A percentile compares a stretch with the other conserved stretches of the same genome.
These are phyloP conservation scores for Gasteruption jaculator DNA, from an alignment of 2,888 invertebrate genomes.

Conservation along the genomic window DNA sequence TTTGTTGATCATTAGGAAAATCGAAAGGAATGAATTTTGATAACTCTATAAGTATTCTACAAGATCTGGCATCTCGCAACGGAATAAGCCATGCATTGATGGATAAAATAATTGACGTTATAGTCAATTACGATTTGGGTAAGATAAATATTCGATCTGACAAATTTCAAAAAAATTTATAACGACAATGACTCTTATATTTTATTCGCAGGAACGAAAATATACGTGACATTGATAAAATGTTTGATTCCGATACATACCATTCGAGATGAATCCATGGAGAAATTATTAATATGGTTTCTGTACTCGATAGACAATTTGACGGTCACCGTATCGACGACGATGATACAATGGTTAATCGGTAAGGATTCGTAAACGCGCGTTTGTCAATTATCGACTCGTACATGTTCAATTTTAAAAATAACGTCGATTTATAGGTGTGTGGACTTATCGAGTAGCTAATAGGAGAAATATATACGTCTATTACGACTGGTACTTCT, in stretches of 20 bases:
- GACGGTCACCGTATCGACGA: slow-evolving; percentile 30
- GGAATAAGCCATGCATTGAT: no score
- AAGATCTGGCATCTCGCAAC: no score
- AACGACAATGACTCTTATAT: neutral
- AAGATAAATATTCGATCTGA: no score
- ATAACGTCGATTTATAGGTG: slow-evolving; percentile 25
- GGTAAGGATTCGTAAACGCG: no score
- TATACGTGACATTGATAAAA: slow-evolving; percentile 33
- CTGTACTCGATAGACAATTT: slow-evolving; percentile 25
- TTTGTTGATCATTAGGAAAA: no score
- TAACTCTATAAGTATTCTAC: no score
- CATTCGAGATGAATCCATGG: slow-evolving; percentile 25
- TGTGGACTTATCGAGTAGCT: slow-evolving; percentile 38
- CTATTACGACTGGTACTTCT: slow-evolving; percentile 41
- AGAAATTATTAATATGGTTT: slow-evolving; percentile 33
- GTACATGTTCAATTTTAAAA: slow-evolving; percentile 1
- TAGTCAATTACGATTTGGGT: no score
- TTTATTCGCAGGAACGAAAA: slow-evolving; percentile 25
- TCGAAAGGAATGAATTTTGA: no score
- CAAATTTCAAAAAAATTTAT: no score
- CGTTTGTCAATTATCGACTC: neutral
- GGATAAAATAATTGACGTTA: no score
- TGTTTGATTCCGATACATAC: slow-evolving; percentile 38
- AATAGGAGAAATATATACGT: slow-evolving; percentile 35
- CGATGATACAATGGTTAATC: slow-evolving; percentile 37